phyloP scores from a whole-genome alignment of 2,797 vertebrate species.

The Schizopygopsis pylzovi region DNA sequence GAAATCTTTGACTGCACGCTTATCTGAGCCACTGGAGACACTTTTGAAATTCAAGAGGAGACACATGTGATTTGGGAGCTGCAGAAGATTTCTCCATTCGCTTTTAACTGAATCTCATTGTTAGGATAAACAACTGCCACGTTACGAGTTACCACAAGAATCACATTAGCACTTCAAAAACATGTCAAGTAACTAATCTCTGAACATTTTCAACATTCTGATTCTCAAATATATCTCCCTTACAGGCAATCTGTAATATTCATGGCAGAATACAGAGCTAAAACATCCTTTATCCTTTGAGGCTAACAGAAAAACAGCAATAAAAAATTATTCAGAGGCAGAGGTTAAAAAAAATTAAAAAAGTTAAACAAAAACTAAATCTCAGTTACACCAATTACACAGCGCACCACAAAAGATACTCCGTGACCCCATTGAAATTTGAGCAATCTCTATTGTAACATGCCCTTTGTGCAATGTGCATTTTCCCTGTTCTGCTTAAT shows the following conservation, averaged over 20 bases:
- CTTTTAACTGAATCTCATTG: not conserved
- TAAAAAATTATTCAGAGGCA: not conserved
- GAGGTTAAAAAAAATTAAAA: not conserved
- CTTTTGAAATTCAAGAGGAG: not conserved
- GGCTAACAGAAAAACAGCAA: constrained; percentile 4
- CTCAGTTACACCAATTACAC: constrained; percentile 33
- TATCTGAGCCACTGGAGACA: not conserved
- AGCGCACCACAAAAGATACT: constrained; percentile 7
- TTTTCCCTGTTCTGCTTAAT: constrained; percentile 11
- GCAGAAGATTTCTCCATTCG: not conserved
- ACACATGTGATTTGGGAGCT: not conserved
- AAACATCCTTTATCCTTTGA: constrained; percentile 7
- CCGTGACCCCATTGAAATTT: not conserved
- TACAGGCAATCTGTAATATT: not conserved
- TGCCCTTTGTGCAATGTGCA: not conserved
- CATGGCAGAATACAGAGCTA: constrained; percentile 12
- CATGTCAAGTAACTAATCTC: not conserved
- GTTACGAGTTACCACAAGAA: not conserved
- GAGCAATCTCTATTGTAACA: constrained; percentile 14
- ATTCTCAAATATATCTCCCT: not conserved
- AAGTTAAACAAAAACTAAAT: not conserved
- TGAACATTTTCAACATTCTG: not conserved
- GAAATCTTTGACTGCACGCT: not conserved
- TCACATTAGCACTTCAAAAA: not conserved
- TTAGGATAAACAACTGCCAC: not conserved